phyloP scores from a whole-genome alignment of 2,888 invertebrate genomes.

The Miltochrista miniata region DNA sequence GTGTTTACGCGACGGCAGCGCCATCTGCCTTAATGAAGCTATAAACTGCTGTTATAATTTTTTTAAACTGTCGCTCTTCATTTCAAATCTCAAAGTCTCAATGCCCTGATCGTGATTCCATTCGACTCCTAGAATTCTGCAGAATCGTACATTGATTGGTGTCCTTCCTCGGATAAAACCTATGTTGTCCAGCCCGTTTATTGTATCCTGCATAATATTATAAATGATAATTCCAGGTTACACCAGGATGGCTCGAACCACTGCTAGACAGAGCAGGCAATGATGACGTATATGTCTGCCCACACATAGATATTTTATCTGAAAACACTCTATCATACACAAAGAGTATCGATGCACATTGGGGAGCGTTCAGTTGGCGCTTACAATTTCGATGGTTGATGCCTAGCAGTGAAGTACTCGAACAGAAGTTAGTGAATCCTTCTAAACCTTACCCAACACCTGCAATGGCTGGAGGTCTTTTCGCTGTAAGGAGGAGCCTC shows the following conservation, averaged over 20 bases:
- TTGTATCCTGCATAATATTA: background rate
- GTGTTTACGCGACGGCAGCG: too few species aligned
- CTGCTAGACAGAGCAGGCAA: slow-evolving; percentile 80
- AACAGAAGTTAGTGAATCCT: slow-evolving; percentile 84
- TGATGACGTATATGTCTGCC: slow-evolving; percentile 77
- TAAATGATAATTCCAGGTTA: slow-evolving; percentile 55
- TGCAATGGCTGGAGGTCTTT: slow-evolving; percentile 98
- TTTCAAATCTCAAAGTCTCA: too few species aligned
- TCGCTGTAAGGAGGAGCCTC: slow-evolving; percentile 92
- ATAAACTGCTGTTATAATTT: too few species aligned
- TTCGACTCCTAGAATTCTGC: too few species aligned
- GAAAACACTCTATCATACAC: slow-evolving; percentile 98
- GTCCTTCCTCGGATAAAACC: too few species aligned
- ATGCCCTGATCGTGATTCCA: too few species aligned
- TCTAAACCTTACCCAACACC: slow-evolving; percentile 91
- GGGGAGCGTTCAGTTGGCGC: slow-evolving; percentile 99
- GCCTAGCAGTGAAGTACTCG: slow-evolving; percentile 86
- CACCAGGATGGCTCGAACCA: slow-evolving; percentile 86
- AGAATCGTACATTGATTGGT: too few species aligned
- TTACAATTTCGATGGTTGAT: slow-evolving; percentile 95
- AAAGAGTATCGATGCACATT: slow-evolving; percentile 97
- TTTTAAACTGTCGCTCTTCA: too few species aligned
- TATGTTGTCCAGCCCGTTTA: too few species aligned
- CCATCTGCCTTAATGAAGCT: too few species aligned
- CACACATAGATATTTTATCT: slow-evolving; percentile 88